Conservation (phyloP, 2,113 vertebrate species). For the Laticauda laticaudata region DNA sequence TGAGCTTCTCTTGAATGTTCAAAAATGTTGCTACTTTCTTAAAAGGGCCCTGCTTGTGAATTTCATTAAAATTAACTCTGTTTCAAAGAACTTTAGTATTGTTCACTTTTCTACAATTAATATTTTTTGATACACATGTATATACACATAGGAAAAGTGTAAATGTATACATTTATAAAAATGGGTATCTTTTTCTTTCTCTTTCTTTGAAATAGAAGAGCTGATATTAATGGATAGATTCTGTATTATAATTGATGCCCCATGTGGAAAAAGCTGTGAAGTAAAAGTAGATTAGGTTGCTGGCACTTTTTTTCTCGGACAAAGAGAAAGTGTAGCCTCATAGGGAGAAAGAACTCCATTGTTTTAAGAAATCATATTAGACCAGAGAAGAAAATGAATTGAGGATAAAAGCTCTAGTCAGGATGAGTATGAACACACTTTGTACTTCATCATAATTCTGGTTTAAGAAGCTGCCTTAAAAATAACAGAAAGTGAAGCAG, state of each 20-base stretch:
- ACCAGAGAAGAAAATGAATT: slow-evolving; percentile 6
- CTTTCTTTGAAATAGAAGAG: slow-evolving; percentile 62
- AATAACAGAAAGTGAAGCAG: neutral
- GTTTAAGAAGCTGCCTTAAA: neutral
- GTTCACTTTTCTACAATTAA: slow-evolving; percentile 79
- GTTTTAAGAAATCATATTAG: slow-evolving; percentile 27
- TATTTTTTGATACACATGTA: slow-evolving; percentile 59
- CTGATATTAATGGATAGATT: slow-evolving; percentile 63
- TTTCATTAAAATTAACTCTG: slow-evolving; percentile 80
- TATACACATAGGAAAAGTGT: slow-evolving; percentile 50
- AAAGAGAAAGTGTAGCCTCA: slow-evolving; percentile 26
- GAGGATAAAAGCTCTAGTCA: neutral
- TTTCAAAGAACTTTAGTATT: slow-evolving; percentile 79
- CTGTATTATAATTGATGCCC: slow-evolving; percentile 65
- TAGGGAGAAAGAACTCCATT: slow-evolving; percentile 33
- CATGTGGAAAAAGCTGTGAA: slow-evolving; percentile 58
- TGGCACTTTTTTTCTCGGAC: slow-evolving; percentile 39
- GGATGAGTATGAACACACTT: neutral
- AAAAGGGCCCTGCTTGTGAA: slow-evolving; percentile 79
- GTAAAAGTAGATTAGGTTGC: slow-evolving; percentile 56
- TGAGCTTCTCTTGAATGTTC: slow-evolving; percentile 82
- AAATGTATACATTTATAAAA: slow-evolving; percentile 64
- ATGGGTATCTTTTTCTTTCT: slow-evolving; percentile 35
- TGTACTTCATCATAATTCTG: slow-evolving; percentile 13
- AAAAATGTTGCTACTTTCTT: slow-evolving; percentile 81